Evolutionary conservation across 2,797 vertebrate genomes (phyloP).

Genomic region (Peromyscus melanophrys): DNA sequence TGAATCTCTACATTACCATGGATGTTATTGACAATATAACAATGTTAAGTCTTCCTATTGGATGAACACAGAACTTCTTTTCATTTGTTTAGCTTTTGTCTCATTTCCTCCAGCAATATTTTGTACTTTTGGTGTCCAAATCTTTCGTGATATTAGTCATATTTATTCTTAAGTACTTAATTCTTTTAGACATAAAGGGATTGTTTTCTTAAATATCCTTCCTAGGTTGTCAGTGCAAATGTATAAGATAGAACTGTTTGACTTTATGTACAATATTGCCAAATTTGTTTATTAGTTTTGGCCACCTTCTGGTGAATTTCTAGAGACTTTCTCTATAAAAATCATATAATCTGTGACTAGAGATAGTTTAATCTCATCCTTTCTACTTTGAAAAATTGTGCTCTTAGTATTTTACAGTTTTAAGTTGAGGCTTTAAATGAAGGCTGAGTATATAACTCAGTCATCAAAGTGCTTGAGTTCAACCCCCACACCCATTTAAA

Average conservation of each 20-base stretch:
- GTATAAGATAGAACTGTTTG: not conserved
- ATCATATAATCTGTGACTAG: not conserved
- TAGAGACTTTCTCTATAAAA: not conserved
- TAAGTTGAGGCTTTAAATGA: not conserved
- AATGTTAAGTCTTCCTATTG: not conserved
- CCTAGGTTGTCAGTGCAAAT: not conserved
- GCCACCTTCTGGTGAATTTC: not conserved
- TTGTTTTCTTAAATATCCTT: not conserved
- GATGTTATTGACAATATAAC: not conserved
- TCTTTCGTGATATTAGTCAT: not conserved
- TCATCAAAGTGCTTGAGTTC: not conserved
- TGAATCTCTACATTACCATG: not conserved
- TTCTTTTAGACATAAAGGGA: conserved; percentile 10
- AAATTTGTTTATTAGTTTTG: conserved; percentile 11
- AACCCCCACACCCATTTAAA: not conserved
- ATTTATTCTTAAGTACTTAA: conserved; percentile 45
- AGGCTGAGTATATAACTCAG: too few relatives aligned
- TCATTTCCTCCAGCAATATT: conserved; percentile 27
- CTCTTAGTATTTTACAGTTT: not conserved
- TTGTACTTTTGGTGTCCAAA: not conserved
- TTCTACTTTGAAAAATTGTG: not conserved
- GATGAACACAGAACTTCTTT: not conserved
- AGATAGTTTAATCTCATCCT: not conserved
- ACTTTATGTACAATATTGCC: not conserved
- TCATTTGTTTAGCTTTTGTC: not conserved